Evolutionary conservation across 2,888 invertebrate species (phyloP), one percentile per base, ranked within the genome.

Genomic region (Schizotus pectinicornis): DNA sequence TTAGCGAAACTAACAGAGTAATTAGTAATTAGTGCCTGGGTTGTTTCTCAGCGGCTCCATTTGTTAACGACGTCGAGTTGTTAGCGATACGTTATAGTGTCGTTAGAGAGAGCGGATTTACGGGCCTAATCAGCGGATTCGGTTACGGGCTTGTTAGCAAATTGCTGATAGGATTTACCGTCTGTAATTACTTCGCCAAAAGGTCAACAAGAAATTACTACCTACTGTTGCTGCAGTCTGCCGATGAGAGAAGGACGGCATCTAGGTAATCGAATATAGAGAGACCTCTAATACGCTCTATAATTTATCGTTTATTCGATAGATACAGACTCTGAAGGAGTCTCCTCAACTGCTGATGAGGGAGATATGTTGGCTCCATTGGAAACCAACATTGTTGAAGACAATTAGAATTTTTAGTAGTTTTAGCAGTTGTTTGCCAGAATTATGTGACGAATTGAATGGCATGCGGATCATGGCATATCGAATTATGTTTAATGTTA

Each of bases 61-160:
- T 72, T 71, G 69, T 72, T 73, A 72, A 73, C 69, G 69, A 71
- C 68, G 57, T 58, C 61, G 53, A 65, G 63, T 62, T 67, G 70
- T 73, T 72, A 72, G 70, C 68, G 72, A 74, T 75, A 71, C 73
- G 73, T 74, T 74, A 74, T 68, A 63, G 67, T 71, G 72, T 71
- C 72, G 71, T 74, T 74, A 71, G 66, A 64, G 65, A 56, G 60
- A 59, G 56, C 63, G 67, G 67, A 74, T 74, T 74, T 74, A 73
- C 71, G 65, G 63, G 68, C 67, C 68, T 73, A 74, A 74, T 74
- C 71, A 71, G 59, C 59, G 66, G 71, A 72, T 70, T 72, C 73
- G 67, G 69, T 72, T 68, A 67, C 66, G 51, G 69, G 59, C 67
- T 70, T 67, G 70, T 70, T 71, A 69, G 67, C 71, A 67, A 72